A percentile compares a stretch with the other conserved stretches of the same genome.
Conservation (phyloP, 2,888 invertebrate species). For the Tenthredo distinguenda region DNA sequence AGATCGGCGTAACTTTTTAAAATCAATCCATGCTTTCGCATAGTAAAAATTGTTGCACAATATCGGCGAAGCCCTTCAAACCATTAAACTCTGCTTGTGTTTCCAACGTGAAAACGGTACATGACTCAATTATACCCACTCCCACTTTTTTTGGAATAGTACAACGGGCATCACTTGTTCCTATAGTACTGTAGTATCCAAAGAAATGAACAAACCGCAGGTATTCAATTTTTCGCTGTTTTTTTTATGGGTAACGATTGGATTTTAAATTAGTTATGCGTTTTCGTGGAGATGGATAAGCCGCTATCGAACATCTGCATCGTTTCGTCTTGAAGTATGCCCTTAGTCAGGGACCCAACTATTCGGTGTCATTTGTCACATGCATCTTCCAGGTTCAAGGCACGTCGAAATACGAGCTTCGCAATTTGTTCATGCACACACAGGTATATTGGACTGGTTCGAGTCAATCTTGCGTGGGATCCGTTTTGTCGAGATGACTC, state of each 20-base stretch:
- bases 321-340: not conserved
- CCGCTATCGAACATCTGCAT: not conserved
- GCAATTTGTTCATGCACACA: not conserved
- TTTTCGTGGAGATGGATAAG: not conserved
- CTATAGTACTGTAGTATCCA: no score
- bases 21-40: no score
- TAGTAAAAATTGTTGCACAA: no score
- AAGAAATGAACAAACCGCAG: no score
- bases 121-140: no score
- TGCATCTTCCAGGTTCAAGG: not conserved
- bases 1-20: not conserved
- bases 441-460: not conserved
- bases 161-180: no score
- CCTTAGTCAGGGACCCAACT: not conserved
- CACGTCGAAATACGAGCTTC: not conserved
- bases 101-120: no score
- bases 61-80: no score
- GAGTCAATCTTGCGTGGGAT: not conserved
- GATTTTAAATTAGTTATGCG: not conserved
- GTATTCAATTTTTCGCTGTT: not conserved
- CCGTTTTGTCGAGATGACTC: not conserved
- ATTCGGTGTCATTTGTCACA: not conserved
- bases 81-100: no score
- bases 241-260: not conserved
- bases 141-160: no score